Evolutionary conservation across 2,888 invertebrate genomes (phyloP), one percentile per base, ranked within the genome.

Genomic region (Zaprionus obscuricornis): DNA sequence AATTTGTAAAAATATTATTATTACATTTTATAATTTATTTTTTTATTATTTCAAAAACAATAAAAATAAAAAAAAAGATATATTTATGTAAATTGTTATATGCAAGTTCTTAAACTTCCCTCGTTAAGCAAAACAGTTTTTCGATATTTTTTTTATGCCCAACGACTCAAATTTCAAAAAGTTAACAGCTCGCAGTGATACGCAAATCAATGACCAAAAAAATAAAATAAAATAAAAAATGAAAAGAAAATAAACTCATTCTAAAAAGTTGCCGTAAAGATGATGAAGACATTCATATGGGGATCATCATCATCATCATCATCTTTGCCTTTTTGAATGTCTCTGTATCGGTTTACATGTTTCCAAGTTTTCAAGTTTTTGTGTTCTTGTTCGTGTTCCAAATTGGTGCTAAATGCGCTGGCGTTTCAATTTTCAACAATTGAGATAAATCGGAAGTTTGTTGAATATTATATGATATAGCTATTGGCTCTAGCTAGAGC

Each of bases 401-500:
- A 79, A 74, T 74, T 69, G 79, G 67, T 76, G 82, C 71, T 73
- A 78, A 81, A 78, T 75, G 76, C 69, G 74, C 65, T 77, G 71
- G 72, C 72, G 76, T 86, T 83, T 86, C 73, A 77, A 75, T 88
- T 85, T 82, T 51, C 75, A 74, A 63, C 84, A 74, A 85, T 79
- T 85, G 77, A 86, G 85, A 85, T 85, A 77, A 85, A 83, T 85
- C 87, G 87, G 86, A 88, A 88, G 87, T 88, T 82, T 27, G 55
- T 62, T 65, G 60, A 39, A 66, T 36, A 39, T 27, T 52, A n/a
- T 27, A 27, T 6, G 2, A 3, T 27, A 3, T n/a, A 27, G n/a
- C n/a, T n/a, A n/a, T n/a, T n/a, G n/a, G n/a, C n/a, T n/a, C n/a
- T n/a, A n/a, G n/a, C n/a, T n/a, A n/a, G n/a, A n/a, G n/a, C n/a